A percentile compares a stretch with the other conserved stretches of the same genome.
Conservation (phyloP, 2,113 vertebrate genomes). For the Carassius carassius region DNA sequence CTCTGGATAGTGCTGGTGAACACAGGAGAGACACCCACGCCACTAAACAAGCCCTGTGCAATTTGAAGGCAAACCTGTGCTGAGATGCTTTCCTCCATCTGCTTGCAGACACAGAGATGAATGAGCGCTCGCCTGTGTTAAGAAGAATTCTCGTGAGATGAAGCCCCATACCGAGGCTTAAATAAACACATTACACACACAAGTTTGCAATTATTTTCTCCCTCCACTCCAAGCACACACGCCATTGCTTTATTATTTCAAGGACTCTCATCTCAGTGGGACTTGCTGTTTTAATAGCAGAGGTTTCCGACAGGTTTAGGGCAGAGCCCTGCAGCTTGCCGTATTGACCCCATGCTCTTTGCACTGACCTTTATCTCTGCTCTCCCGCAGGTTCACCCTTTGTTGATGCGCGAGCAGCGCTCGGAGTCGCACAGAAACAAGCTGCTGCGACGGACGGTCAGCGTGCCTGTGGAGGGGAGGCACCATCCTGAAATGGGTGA, state of each 20-base stretch:
- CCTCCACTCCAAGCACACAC: conserved; percentile 1
- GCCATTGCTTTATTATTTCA: conserved; percentile 33
- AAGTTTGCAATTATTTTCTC: conserved; percentile 31
- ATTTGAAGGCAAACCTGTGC: conserved; percentile 15
- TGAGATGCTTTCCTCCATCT: conserved; percentile 21
- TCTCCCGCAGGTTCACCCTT: conserved; percentile 82
- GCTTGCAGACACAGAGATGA: not conserved
- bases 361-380: conserved; percentile 26
- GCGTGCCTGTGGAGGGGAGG: conserved; percentile 89
- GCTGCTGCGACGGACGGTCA: conserved; percentile 90
- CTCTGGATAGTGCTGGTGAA: not conserved
- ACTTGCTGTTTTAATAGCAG: not conserved
- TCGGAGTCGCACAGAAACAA: conserved; percentile 90
- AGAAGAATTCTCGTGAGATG: conserved; percentile 9
- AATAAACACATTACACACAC: conserved; percentile 51
- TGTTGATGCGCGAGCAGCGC: conserved; percentile 91
- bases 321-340: not conserved
- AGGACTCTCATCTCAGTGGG: not conserved
- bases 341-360: conserved; percentile 18
- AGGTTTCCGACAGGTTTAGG: not conserved
- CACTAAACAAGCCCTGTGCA: conserved; percentile 21
- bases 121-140: too few species aligned
- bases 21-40: conserved; percentile 27
- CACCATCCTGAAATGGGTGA: conserved; percentile 76
- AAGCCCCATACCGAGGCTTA: conserved; percentile 38